Percentiles rank a stretch among this genome's conserved stretches.
Conservation (phyloP, 92 coral and sea anemone genomes). For the Parazoanthus darwini region DNA sequence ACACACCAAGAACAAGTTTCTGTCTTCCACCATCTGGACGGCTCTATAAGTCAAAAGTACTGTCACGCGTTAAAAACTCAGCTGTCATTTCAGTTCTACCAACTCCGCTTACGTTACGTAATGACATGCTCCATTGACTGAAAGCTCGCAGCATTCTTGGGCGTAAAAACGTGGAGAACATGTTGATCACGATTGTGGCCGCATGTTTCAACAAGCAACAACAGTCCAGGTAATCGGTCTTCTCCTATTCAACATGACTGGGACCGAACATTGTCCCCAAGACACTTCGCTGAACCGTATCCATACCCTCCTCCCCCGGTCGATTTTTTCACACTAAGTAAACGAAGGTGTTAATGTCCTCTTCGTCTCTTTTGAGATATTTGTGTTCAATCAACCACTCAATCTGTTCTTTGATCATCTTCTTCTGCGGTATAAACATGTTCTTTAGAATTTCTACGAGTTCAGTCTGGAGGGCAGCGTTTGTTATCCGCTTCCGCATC, state of each 20-base stretch:
- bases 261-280: background rate
- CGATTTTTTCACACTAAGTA: slow-evolving; percentile 63
- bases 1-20: no score
- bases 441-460: slow-evolving; percentile 96
- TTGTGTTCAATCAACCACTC: slow-evolving; percentile 99
- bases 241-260: no score
- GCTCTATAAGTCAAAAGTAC: no score
- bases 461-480: slow-evolving; percentile 96
- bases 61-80: no score
- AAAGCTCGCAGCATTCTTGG: background rate
- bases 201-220: no score
- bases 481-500: slow-evolving; percentile 91
- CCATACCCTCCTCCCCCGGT: background rate
- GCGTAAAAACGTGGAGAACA: background rate
- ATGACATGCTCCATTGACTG: background rate
- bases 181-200: no score
- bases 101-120: background rate
- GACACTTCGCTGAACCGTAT: background rate
- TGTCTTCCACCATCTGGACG: no score
- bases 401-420: slow-evolving; percentile 97
- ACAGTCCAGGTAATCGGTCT: no score
- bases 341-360: slow-evolving; percentile 85
- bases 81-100: no score
- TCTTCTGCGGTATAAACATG: slow-evolving; percentile 99
- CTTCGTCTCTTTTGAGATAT: slow-evolving; percentile 90